Percentiles rank a stretch among this genome's conserved stretches.
Evolutionary conservation across 2,113 vertebrate genomes (phyloP).

Genomic region (Oryzias curvinotus): DNA sequence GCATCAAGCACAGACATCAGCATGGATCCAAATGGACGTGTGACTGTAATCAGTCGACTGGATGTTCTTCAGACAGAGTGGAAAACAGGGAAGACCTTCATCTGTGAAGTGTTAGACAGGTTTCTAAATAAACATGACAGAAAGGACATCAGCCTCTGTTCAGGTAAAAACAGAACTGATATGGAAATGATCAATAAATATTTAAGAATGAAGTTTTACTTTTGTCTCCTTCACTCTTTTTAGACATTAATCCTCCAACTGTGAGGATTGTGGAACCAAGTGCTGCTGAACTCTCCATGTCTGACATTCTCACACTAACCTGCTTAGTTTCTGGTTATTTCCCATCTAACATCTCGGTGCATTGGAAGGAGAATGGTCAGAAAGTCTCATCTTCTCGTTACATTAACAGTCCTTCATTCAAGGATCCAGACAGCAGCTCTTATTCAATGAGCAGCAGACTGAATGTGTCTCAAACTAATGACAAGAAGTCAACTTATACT

Average conservation of each 20-base stretch:
- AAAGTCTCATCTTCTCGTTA: conserved; percentile 29
- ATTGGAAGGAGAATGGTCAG: conserved; percentile 61
- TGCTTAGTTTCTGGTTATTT: conserved; percentile 66
- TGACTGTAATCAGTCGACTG: conserved; percentile 57
- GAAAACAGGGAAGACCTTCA: conserved; percentile 47
- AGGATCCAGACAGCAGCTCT: conserved; percentile 14
- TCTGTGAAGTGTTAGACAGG: conserved; percentile 60
- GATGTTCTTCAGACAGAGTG: conserved; percentile 45
- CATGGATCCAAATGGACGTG: conserved; percentile 45
- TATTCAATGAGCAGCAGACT: conserved; percentile 68
- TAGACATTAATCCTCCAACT: conserved; percentile 43
- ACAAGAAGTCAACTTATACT: conserved; percentile 41
- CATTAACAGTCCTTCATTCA: conserved; percentile 49
- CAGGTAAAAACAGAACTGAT: conserved; percentile 53
- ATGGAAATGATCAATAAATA: neutral
- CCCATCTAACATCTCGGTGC: conserved; percentile 57
- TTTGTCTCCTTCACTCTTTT: conserved; percentile 4
- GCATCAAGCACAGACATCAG: neutral
- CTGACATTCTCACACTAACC: conserved; percentile 26
- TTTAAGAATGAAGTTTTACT: neutral
- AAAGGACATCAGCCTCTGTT: conserved; percentile 55
- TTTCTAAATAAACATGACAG: accelerated
- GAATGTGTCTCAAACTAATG: conserved; percentile 25
- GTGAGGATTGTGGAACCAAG: conserved; percentile 55
- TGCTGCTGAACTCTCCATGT: conserved; percentile 27